Conservation (phyloP, 2,888 invertebrate species). For the Drosophila yooni region DNA sequence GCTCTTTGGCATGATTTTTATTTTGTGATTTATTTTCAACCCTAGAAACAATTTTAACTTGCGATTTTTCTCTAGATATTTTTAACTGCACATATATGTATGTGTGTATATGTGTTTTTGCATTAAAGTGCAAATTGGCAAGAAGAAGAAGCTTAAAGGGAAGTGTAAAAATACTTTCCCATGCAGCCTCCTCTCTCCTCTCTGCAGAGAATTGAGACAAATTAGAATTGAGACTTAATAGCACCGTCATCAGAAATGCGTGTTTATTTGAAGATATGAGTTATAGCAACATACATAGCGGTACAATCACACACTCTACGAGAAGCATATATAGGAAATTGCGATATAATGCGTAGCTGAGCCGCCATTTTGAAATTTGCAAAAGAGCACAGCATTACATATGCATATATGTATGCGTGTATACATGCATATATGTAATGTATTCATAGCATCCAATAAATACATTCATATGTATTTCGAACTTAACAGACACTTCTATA, state of each 20-base stretch:
- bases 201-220: not conserved
- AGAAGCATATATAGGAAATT: conserved; percentile 7
- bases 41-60: conserved; percentile 76
- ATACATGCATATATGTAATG: not conserved
- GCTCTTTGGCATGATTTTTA: conserved; percentile 31
- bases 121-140: conserved; percentile 63
- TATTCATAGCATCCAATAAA: not conserved
- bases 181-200: conserved; percentile 23
- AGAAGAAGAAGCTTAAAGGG: conserved; percentile 51
- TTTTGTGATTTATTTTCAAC: conserved; percentile 72
- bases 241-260: conserved; percentile 26
- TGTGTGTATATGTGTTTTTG: conserved; percentile 36
- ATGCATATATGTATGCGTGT: not conserved
- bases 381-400: conserved; percentile 21
- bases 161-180: conserved; percentile 73
- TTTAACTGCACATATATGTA: conserved; percentile 47
- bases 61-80: conserved; percentile 68
- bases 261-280: not conserved
- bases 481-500: not conserved
- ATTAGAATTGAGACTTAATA: conserved; percentile 6
- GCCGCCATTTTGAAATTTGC: conserved; percentile 60
- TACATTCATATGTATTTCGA: not conserved
- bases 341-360: conserved; percentile 12
- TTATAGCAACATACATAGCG: conserved; percentile 3
- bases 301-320: conserved; percentile 1